phyloP scores from a whole-genome alignment of 2,113 vertebrate species.

The human (Homo sapiens) region DNA sequence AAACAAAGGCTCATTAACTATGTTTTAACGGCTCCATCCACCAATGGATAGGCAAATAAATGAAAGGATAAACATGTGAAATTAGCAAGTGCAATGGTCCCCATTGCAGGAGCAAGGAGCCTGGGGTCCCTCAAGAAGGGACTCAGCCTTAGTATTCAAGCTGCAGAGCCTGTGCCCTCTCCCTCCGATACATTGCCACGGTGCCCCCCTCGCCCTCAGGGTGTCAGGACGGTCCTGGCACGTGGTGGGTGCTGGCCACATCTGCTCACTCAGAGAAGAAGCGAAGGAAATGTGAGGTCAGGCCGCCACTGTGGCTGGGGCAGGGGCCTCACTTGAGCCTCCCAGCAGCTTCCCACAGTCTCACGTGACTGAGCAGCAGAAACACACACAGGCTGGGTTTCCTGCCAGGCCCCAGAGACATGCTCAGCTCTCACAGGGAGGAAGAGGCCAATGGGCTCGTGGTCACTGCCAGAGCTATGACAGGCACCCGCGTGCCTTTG shows the following conservation, averaged over 20 bases:
- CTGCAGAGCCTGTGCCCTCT: background rate
- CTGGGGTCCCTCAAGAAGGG: background rate
- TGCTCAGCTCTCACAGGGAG: background rate
- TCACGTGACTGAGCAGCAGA: background rate
- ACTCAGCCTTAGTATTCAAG: background rate
- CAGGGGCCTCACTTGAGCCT: background rate
- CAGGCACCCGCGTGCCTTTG: fast-evolving
- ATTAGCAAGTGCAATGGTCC: fast-evolving
- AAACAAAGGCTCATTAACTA: background rate
- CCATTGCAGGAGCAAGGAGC: background rate
- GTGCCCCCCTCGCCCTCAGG: background rate
- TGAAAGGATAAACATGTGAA: fast-evolving
- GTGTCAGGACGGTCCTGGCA: background rate
- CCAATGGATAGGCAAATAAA: background rate
- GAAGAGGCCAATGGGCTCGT: fast-evolving
- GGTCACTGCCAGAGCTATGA: background rate
- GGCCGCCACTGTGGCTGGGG: fast-evolving
- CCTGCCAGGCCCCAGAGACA: background rate
- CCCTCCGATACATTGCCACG: no score
- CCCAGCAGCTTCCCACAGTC: background rate
- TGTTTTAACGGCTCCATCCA: background rate
- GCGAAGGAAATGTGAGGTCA: background rate
- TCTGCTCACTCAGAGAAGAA: background rate
- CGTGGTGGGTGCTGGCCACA: fast-evolving
- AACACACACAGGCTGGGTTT: background rate